A percentile compares a stretch with the other conserved stretches of the same genome.
These are phyloP conservation scores for Acanthopleura granulata DNA, from an alignment of 2,888 invertebrate genomes.

Conservation along the genomic window DNA sequence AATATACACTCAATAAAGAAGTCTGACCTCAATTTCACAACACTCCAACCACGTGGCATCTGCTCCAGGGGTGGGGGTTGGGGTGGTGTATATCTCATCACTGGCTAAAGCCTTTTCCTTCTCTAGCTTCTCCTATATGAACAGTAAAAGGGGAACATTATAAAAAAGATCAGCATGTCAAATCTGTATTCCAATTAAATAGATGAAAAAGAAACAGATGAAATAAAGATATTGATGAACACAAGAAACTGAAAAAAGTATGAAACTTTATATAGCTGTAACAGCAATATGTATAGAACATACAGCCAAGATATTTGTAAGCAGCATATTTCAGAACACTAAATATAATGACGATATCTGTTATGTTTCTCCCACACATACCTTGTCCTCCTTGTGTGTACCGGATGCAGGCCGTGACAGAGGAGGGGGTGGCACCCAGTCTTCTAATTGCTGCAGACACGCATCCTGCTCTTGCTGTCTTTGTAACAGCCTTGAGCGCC, in stretches of 20 bases:
- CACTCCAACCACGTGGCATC: slow-evolving; percentile 67
- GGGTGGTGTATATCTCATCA: slow-evolving; percentile 56
- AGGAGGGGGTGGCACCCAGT: slow-evolving; percentile 44
- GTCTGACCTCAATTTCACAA: slow-evolving; percentile 54
- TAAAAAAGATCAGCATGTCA: too few relatives aligned
- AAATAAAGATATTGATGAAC: too few relatives aligned
- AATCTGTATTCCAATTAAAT: too few relatives aligned
- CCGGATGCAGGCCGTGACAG: slow-evolving; percentile 32
- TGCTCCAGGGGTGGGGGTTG: slow-evolving; percentile 54
- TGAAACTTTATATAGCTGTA: background rate
- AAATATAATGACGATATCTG: too few relatives aligned
- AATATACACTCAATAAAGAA: background rate
- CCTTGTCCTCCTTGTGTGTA: slow-evolving; percentile 16
- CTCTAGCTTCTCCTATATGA: slow-evolving; percentile 38
- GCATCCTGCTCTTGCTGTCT: slow-evolving; percentile 53
- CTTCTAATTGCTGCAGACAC: slow-evolving; percentile 39
- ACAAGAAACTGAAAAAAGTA: background rate
- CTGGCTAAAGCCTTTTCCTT: slow-evolving; percentile 31
- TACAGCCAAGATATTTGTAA: too few relatives aligned
- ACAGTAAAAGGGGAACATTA: background rate
- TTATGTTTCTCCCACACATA: background rate
- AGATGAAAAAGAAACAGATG: too few relatives aligned
- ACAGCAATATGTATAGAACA: too few relatives aligned
- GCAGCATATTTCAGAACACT: background rate
- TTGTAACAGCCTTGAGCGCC: slow-evolving; percentile 44